Percentiles rank a stretch among this genome's conserved stretches.
Evolutionary conservation across 2,888 invertebrate genomes (phyloP).

Genomic region (Operophtera brumata): DNA sequence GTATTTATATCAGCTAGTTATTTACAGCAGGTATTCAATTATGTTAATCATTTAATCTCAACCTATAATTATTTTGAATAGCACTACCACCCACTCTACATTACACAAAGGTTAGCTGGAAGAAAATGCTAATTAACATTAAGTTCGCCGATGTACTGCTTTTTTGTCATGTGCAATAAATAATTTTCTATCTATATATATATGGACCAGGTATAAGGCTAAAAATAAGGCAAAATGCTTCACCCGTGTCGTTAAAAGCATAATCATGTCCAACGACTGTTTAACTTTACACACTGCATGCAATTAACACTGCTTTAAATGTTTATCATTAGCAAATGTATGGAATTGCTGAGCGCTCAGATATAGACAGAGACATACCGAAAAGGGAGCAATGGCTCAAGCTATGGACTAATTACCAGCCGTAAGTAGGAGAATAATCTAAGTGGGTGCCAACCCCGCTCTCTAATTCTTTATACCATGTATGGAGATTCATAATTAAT

Average conservation of each 20-base stretch:
- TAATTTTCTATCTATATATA: too few relatives aligned
- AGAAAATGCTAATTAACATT: too few relatives aligned
- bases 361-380: slow-evolving; percentile 19
- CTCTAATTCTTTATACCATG: not conserved
- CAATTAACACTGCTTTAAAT: slow-evolving; percentile 33
- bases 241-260: slow-evolving; percentile 27
- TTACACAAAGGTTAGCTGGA: too few relatives aligned
- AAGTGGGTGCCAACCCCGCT: slow-evolving; percentile 11
- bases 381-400: slow-evolving; percentile 5
- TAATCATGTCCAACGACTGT: slow-evolving; percentile 27
- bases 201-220: slow-evolving; percentile 7
- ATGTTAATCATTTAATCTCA: too few relatives aligned
- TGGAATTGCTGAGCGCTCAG: slow-evolving; percentile 18
- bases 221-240: slow-evolving; percentile 25
- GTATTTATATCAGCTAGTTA: too few relatives aligned
- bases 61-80: too few relatives aligned
- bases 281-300: slow-evolving; percentile 22
- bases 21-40: too few relatives aligned
- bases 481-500: not conserved
- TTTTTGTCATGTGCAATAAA: too few relatives aligned
- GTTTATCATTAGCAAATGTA: slow-evolving; percentile 30
- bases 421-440: slow-evolving; percentile 9
- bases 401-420: slow-evolving; percentile 14
- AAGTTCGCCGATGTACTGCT: too few relatives aligned
- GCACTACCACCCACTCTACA: too few relatives aligned